Base-by-base conservation (phyloP, 1,140 invertebrate species). In the Trichogramma pretiosum region DNA sequence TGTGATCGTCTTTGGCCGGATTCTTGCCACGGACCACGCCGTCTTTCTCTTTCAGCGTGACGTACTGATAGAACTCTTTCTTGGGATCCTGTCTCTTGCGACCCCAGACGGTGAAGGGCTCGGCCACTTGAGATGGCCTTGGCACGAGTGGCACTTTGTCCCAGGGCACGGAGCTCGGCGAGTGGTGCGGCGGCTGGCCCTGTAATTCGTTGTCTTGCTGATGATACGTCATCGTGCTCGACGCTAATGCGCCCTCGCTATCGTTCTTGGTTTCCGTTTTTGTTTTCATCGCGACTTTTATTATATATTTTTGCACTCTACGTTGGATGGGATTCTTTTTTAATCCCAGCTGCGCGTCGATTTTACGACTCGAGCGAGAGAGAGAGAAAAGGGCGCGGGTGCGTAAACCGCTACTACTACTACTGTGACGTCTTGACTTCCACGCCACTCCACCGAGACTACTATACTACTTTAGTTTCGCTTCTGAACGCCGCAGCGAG, bases 121-220 rank as follows among this genome's bases (percentile, higher is more conserved):
- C 83, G 39, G 84, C 79, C 50, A 89, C 80, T 62, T 87, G 76
- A 56, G 85, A 85, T 52, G 87, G 85, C 52, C 87, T 75, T 50
- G 87, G 84, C 56, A 89, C 85, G 64, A 78, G 81, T 53, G 87
- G 86, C 61, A 86, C 82, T 75, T 86, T 86, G 67, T 87, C 83
- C 85, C 85, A 89, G 56, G 85, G 84, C 55, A 87, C 82, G 64
- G 76, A 59, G 51, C 70, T 36, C 24, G n/a, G n/a, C n/a, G n/a
- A n/a, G n/a, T n/a, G n/a, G n/a, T n/a, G n/a, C n/a, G n/a, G n/a
- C n/a, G n/a, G n/a, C 26, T 30, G 7, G 26, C 26, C 7, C 26
- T 30, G 26, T 30, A 30, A 30, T 30, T 30, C 26, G 26, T 8
- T n/a, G n/a, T 34, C 45, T 46, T 56, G 54, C 46, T 24, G 35